Evolutionary conservation across 37 sponge, comb jelly and placozoan species (phyloP), one percentile per base, ranked within the genome.

Genomic region (Crambe crambe): DNA sequence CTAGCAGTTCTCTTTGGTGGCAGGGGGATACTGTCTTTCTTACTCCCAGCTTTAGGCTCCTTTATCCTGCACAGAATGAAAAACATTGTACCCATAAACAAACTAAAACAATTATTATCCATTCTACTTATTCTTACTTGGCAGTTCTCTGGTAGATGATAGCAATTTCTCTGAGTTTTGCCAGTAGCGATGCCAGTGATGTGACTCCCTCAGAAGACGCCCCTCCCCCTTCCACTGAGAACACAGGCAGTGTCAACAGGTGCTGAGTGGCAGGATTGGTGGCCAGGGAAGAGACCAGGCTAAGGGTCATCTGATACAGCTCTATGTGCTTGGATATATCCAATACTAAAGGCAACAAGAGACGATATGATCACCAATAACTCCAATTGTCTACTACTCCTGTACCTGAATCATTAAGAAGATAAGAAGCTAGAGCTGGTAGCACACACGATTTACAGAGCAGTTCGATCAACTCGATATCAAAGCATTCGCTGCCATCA

Each of bases 271-370:
- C 21, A 42, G 68, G 80, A 37, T 92, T 72, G 38, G 57, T 21
- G n/a, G 83, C 64, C 29, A 90, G 62, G 8, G 80, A 77, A 54
- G 38, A 68, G 47, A 95, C 73, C 27, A 92, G 74, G 5, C 37
- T 70, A 73, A 95, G 59, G 10, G 75, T 74, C 9, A 90, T 51
- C 74, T 75, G 70, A 88, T 95, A 92, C 58, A 95, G 79, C 35
- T 83, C 87, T 0, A 89, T 61, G 57, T 95, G 96, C 29, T 86
- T 90, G 23, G 93, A 86, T 59, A 95, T 95, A 67, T 95, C 96
- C 47, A 95, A 68, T 1, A 95, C 93, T 90, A 70, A 18, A 80
- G 59, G 72, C 41, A 47, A 75, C 1, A 54, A 3, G 54, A 51
- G 54, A 15, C 15, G 30, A 10, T 3, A 31, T 2, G 63, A 61